These are phyloP conservation scores for Tiliqua scincoides DNA, from an alignment of 2,113 vertebrate genomes.

Conservation along the genomic window DNA sequence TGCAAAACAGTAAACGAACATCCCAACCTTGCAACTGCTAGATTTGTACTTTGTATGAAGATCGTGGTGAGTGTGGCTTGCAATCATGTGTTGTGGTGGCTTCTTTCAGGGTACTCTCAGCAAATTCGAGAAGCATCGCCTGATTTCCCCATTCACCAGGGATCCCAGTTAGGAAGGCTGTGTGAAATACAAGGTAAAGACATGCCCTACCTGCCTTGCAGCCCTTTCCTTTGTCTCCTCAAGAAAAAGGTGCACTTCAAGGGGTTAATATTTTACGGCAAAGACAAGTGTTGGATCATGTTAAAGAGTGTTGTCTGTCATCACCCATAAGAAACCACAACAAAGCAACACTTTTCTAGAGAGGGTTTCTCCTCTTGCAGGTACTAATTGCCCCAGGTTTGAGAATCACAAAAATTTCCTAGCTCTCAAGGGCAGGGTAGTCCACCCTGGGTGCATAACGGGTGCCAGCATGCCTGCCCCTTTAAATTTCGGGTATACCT, in stretches of 20 bases:
- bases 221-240: neutral
- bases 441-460: too few species aligned
- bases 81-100: slow-evolving; percentile 25
- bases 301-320: neutral
- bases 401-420: too few species aligned
- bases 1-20: too few species aligned
- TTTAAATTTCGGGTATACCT: too few species aligned
- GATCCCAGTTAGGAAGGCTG: slow-evolving; percentile 85
- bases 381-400: neutral
- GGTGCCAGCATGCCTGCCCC: too few species aligned
- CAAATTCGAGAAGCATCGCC: slow-evolving; percentile 68
- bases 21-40: neutral
- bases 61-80: neutral
- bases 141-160: slow-evolving; percentile 81
- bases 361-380: neutral
- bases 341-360: neutral
- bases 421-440: too few species aligned
- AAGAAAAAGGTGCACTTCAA: neutral
- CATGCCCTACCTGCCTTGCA: neutral
- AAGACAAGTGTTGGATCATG: neutral
- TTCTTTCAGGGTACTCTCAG: slow-evolving; percentile 81
- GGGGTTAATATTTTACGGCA: neutral
- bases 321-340: neutral
- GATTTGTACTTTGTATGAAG: rapidly evolving
- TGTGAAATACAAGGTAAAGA: slow-evolving; percentile 85